Conservation (phyloP, 1,140 invertebrate species). For the Pogonus chalceus region DNA sequence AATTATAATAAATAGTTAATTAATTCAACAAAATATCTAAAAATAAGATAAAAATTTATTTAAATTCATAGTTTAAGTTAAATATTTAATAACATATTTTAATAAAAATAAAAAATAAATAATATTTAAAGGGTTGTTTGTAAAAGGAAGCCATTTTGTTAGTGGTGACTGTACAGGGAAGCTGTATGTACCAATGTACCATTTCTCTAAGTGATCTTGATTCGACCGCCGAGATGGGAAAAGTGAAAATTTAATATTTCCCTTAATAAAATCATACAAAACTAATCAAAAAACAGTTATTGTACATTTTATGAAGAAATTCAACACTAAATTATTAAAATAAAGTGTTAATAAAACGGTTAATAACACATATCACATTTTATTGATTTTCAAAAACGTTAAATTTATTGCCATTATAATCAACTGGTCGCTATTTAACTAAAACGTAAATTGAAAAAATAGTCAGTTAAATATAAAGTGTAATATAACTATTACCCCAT, state of each 20-base stretch:
- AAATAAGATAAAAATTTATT: constrained; percentile 1
- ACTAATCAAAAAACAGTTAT: neutral
- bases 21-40: constrained; percentile 1
- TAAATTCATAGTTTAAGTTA: neutral
- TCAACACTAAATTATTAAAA: constrained; percentile 1
- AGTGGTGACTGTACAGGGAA: constrained; percentile 16
- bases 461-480: neutral
- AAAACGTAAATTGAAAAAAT: constrained; percentile 9
- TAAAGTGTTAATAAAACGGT: neutral
- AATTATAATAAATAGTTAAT: neutral
- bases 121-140: neutral
- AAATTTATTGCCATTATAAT: neutral
- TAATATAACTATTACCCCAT: constrained; percentile 14
- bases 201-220: constrained; percentile 18
- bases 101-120: neutral
- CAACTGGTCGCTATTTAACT: constrained; percentile 13
- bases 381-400: constrained; percentile 5
- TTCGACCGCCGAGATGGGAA: constrained; percentile 26
- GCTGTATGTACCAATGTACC: constrained; percentile 24
- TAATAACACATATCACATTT: neutral
- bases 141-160: constrained; percentile 6
- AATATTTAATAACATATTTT: neutral
- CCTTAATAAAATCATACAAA: constrained; percentile 6
- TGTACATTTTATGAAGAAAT: constrained; percentile 4
- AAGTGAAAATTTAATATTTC: constrained; percentile 17